Evolutionary conservation across 2,797 vertebrate species (phyloP).

Genomic region (Gastrophryne carolinensis): DNA sequence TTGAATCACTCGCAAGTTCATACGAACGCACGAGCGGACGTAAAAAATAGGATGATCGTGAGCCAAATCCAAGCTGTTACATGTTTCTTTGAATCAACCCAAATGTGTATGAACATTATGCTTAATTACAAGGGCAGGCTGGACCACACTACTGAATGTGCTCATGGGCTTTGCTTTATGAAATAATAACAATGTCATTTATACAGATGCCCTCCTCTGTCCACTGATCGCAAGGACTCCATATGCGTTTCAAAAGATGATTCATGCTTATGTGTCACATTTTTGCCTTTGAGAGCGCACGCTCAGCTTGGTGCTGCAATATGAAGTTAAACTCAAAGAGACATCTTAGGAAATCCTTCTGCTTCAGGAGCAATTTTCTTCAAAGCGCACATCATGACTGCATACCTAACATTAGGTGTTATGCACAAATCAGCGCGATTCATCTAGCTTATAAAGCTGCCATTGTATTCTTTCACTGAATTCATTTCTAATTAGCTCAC

Average conservation of each 20-base stretch:
- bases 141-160: no score
- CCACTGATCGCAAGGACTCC: conserved; percentile 53
- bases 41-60: no score
- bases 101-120: no score
- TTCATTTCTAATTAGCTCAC: conserved; percentile 47
- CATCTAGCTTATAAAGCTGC: conserved; percentile 17
- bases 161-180: no score
- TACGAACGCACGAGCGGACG: no score
- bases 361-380: conserved; percentile 18
- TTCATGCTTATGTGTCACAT: conserved; percentile 50
- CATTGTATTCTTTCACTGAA: conserved; percentile 14
- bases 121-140: no score
- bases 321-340: conserved; percentile 35
- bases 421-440: conserved; percentile 51
- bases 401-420: conserved; percentile 50
- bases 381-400: conserved; percentile 49
- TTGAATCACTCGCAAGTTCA: no score
- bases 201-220: no score
- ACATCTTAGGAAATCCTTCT: background rate
- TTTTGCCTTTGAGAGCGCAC: conserved; percentile 40
- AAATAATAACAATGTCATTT: no score
- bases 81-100: no score
- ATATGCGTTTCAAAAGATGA: conserved; percentile 54
- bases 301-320: conserved; percentile 45
- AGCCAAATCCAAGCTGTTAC: no score